phyloP scores from a whole-genome alignment of 2,888 invertebrate genomes.

The Saturnia japonica region DNA sequence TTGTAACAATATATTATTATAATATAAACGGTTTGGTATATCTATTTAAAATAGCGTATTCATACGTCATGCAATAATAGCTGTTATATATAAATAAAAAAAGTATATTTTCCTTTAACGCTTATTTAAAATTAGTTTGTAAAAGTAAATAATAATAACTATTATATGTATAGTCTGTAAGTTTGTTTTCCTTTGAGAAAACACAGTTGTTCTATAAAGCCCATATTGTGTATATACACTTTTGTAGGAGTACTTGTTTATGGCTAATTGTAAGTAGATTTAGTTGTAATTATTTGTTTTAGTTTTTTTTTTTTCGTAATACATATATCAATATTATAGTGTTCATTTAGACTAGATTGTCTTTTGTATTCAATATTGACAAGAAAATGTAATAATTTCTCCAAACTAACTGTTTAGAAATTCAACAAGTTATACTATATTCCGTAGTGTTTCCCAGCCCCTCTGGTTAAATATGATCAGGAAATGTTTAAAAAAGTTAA shows the following conservation, averaged over 20 bases:
- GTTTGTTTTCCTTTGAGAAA: background rate
- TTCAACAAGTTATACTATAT: too few species aligned
- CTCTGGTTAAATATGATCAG: too few species aligned
- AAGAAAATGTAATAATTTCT: background rate
- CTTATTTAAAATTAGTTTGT: constrained; percentile 1
- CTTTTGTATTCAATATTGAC: background rate
- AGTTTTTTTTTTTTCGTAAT: background rate
- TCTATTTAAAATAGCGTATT: background rate
- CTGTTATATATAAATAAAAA: background rate
- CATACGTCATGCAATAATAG: background rate
- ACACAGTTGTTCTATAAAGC: background rate
- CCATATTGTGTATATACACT: background rate
- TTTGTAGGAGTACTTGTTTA: background rate
- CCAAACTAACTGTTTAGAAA: too few species aligned
- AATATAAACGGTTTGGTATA: too few species aligned
- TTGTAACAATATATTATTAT: background rate
- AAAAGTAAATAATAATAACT: background rate
- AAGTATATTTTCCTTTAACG: background rate
- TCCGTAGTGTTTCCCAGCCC: too few species aligned
- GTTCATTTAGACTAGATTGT: background rate
- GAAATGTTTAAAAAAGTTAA: too few species aligned
- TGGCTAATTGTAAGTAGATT: background rate
- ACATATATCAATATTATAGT: background rate
- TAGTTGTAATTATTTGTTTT: background rate
- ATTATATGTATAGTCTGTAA: background rate